These are phyloP conservation scores for Pagrus major DNA, from an alignment of 2,113 vertebrate genomes.

Conservation along the genomic window DNA sequence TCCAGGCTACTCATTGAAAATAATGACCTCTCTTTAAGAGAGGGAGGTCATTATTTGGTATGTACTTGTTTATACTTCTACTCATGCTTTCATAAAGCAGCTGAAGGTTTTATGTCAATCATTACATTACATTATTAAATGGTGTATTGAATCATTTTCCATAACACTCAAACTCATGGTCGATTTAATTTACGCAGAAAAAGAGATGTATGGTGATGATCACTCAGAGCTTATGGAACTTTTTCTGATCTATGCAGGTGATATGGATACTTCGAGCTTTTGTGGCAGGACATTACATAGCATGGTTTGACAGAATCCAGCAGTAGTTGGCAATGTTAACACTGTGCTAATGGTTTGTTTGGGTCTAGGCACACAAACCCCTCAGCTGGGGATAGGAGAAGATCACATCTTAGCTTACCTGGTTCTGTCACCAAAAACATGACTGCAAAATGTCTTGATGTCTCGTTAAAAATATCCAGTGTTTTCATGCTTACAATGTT, in stretches of 20 bases:
- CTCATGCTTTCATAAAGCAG: background rate
- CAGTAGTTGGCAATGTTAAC: too few relatives aligned
- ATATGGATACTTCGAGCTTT: background rate
- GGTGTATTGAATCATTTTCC: background rate
- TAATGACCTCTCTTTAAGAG: conserved; percentile 14
- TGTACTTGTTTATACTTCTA: background rate
- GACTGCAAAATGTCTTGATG: too few relatives aligned
- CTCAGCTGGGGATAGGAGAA: too few relatives aligned
- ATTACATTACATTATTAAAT: background rate
- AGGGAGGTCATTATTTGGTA: background rate
- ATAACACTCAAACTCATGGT: background rate
- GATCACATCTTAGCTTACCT: too few relatives aligned
- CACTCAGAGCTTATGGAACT: background rate
- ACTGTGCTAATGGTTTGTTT: too few relatives aligned
- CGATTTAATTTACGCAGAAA: background rate
- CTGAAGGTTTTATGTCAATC: background rate
- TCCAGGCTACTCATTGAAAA: background rate
- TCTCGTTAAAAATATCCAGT: too few relatives aligned
- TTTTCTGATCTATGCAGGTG: background rate
- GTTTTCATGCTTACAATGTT: too few relatives aligned
- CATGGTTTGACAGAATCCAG: too few relatives aligned
- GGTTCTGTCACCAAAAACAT: too few relatives aligned
- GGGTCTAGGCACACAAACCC: too few relatives aligned
- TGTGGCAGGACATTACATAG: background rate
- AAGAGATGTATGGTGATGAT: background rate